These are phyloP conservation scores for Chlorops oryzae DNA, from an alignment of 1,140 invertebrate genomes.

Conservation along the genomic window DNA sequence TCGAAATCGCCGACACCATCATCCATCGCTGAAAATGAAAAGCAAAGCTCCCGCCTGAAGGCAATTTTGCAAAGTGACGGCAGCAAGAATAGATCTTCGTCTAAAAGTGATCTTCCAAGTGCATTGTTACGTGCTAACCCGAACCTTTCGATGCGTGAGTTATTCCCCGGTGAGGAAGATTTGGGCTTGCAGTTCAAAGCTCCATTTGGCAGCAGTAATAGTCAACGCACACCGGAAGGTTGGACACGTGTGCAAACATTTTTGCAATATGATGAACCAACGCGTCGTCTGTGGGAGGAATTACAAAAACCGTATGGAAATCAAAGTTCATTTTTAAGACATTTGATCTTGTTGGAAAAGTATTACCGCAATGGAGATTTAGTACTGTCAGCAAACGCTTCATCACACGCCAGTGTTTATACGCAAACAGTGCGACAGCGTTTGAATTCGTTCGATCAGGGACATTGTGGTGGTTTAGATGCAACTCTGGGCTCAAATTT, in stretches of 20 bases:
- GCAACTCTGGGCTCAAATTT: slow-evolving; percentile 4
- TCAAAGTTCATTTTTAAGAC: slow-evolving; percentile 73
- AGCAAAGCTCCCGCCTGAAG: slow-evolving; percentile 39
- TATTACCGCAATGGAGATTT: slow-evolving; percentile 72
- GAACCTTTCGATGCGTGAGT: slow-evolving; percentile 69
- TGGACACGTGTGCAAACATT: slow-evolving; percentile 74
- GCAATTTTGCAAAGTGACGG: slow-evolving; percentile 31
- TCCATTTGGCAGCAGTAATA: slow-evolving; percentile 37
- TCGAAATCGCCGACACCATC: slow-evolving; percentile 33
- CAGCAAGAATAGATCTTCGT: not conserved
- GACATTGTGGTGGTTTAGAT: slow-evolving; percentile 31
- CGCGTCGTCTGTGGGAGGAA: slow-evolving; percentile 71
- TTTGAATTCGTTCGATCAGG: slow-evolving; percentile 64
- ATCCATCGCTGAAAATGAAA: slow-evolving; percentile 13
- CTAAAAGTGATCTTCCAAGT: slow-evolving; percentile 24
- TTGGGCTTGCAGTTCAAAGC: slow-evolving; percentile 64
- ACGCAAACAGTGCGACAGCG: slow-evolving; percentile 72
- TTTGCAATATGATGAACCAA: slow-evolving; percentile 75
- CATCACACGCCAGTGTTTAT: slow-evolving; percentile 67
- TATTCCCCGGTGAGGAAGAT: slow-evolving; percentile 74
- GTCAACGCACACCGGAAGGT: slow-evolving; percentile 60
- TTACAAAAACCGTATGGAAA: slow-evolving; percentile 78
- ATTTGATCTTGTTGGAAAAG: slow-evolving; percentile 73
- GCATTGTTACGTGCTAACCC: slow-evolving; percentile 63
- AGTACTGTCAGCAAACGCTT: slow-evolving; percentile 63